Evolutionary conservation across 2,888 invertebrate genomes (phyloP), one percentile per base, ranked within the genome.

Genomic region (Pseudolycoriella hygida): DNA sequence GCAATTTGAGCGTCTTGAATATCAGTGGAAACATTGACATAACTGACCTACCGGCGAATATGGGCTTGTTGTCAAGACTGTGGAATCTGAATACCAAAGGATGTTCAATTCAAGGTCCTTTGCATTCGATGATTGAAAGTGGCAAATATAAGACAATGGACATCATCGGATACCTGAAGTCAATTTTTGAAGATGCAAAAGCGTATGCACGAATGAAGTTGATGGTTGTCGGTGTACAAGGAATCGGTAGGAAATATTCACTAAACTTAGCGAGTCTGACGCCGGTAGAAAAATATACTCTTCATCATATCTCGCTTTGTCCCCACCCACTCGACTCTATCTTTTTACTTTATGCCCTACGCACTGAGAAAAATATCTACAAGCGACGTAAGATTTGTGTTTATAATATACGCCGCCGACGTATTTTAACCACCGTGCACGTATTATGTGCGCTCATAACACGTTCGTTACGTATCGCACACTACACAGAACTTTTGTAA

Each of bases 141-240:
- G 93, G 93, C 55, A 82, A 88, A 53, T 90, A 88, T 62, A 92
- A 92, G 68, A 94, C 96, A 1, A 87, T 89, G 76, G 96, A 97
- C 60, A 80, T 87, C 18, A 80, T 97, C 41, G 67, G 74, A 0
- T 97, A 96, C 61, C 72, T 98, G 15, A 89, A 92, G 64, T 83
- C 83, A 1, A 85, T 83, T 15, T 64, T 81, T 51, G 88, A 89
- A 61, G 87, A 89, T 65, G 94, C 97, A 0, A 79, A 84, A 54
- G 85, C 88, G 0, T 97, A 97, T 63, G 84, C 92, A 1, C 72
- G 92, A 46, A 86, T 98, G 85, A 94, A 96, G 62, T 70, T 98
- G 15, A 92, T 92, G 90, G 80, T 96, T 42, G 94, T 94, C 1
- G 94, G 96, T 0, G 77, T 87, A 2, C 90, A 93, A 65, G 79